Evolutionary conservation across 2,113 vertebrate species (phyloP).

Genomic region (Fulica atra): DNA sequence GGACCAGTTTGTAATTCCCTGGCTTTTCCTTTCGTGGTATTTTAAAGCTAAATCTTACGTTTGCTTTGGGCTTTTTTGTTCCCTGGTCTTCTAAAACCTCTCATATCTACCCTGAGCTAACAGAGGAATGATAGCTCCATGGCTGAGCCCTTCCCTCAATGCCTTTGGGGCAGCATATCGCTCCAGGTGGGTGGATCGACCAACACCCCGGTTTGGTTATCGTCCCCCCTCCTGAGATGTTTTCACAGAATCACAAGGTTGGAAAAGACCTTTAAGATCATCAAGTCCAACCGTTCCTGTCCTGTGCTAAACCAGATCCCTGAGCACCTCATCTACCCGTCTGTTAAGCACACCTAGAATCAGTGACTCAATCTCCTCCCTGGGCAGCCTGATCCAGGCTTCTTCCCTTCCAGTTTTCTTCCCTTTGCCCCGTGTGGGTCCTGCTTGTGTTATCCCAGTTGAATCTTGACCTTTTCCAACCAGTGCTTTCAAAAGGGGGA

Average conservation of each 20-base stretch:
- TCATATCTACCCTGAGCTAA: neutral
- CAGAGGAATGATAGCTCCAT: neutral
- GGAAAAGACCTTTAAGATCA: no score
- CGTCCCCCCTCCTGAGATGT: neutral
- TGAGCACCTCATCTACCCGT: no score
- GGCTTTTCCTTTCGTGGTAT: neutral
- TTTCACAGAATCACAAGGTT: neutral
- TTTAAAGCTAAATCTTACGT: neutral
- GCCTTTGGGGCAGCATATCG: neutral
- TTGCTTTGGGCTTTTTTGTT: neutral
- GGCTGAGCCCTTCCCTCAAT: neutral
- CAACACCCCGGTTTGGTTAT: neutral
- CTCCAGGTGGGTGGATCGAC: neutral
- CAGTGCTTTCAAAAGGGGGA: neutral
- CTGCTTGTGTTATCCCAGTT: neutral
- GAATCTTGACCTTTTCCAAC: neutral
- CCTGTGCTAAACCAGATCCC: no score
- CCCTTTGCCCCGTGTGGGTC: neutral
- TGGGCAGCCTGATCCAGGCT: no score
- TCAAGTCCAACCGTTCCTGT: no score
- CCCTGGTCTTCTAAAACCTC: neutral
- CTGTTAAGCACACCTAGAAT: no score
- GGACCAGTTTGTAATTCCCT: neutral
- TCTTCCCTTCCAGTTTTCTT: neutral
- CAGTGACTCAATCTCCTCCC: no score